These are phyloP conservation scores for Tipula vernalis DNA, from an alignment of 2,888 invertebrate genomes.

Conservation along the genomic window DNA sequence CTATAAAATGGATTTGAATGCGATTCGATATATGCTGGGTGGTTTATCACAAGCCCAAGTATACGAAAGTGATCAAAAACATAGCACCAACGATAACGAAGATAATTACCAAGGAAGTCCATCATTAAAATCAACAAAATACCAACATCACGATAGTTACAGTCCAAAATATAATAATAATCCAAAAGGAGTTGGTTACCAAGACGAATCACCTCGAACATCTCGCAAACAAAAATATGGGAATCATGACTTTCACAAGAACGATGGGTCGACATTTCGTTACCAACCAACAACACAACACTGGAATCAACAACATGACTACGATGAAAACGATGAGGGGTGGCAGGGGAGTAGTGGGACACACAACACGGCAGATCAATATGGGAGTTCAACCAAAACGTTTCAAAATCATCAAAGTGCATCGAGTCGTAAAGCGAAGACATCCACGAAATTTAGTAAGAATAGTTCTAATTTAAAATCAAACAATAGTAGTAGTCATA, in stretches of 20 bases:
- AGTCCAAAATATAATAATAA: slow-evolving; percentile 34
- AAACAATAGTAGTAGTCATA: neutral
- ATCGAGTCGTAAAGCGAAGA: neutral
- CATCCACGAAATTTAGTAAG: neutral
- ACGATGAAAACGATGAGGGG: neutral
- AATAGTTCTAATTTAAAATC: neutral
- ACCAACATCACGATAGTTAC: slow-evolving; percentile 29
- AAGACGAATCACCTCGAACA: slow-evolving; percentile 20
- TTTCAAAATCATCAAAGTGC: neutral
- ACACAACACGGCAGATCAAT: neutral
- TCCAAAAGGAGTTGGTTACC: slow-evolving; percentile 34
- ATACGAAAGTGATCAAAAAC: neutral
- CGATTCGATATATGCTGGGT: slow-evolving; percentile 15
- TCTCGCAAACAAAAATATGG: neutral
- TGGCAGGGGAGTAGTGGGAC: neutral
- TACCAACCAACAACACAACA: neutral
- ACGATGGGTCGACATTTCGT: neutral
- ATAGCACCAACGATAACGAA: neutral
- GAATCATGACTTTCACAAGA: neutral
- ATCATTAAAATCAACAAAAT: slow-evolving; percentile 8
- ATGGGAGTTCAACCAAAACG: neutral
- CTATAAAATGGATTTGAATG: slow-evolving; percentile 39
- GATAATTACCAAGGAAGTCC: neutral
- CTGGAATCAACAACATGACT: neutral
- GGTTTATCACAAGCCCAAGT: slow-evolving; percentile 14